Evolutionary conservation across 1,140 invertebrate species (phyloP).

Genomic region (Apolygus lucorum): DNA sequence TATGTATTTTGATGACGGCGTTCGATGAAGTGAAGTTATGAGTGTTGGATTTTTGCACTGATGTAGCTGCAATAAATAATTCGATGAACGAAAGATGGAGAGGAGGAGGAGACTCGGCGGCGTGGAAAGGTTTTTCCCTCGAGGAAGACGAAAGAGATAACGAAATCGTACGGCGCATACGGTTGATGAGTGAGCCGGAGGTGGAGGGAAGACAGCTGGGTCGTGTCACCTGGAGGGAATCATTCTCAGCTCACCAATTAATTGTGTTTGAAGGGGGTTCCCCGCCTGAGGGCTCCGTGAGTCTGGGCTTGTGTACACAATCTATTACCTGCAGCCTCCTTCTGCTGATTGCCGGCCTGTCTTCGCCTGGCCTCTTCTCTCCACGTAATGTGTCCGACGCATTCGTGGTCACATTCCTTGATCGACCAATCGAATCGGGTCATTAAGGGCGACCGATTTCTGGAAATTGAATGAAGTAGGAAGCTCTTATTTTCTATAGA

Average conservation of each 20-base stretch:
- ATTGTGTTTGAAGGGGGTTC: slow-evolving; percentile 15
- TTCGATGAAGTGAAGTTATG: too few relatives aligned
- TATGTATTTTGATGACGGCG: too few relatives aligned
- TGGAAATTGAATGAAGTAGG: too few relatives aligned
- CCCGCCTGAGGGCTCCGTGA: neutral
- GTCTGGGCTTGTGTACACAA: slow-evolving; percentile 7
- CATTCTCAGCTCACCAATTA: slow-evolving; percentile 7
- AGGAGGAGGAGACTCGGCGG: neutral
- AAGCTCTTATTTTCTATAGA: too few relatives aligned
- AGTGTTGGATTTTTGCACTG: too few relatives aligned
- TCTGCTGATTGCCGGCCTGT: slow-evolving; percentile 12
- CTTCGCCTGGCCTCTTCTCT: neutral
- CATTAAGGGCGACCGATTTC: too few relatives aligned
- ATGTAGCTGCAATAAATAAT: too few relatives aligned
- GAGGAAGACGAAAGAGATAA: slow-evolving; percentile 9
- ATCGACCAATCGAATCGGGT: too few relatives aligned
- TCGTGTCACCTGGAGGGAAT: slow-evolving; percentile 16
- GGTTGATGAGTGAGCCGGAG: neutral
- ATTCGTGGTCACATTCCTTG: too few relatives aligned
- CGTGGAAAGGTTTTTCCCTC: neutral
- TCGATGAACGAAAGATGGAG: neutral
- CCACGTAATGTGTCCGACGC: slow-evolving; percentile 5
- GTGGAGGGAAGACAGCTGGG: slow-evolving; percentile 5
- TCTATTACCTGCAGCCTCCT: slow-evolving; percentile 2
- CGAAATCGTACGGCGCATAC: neutral